Conservation (phyloP, 2,888 invertebrate genomes). For the Dysmachus trigonus region DNA sequence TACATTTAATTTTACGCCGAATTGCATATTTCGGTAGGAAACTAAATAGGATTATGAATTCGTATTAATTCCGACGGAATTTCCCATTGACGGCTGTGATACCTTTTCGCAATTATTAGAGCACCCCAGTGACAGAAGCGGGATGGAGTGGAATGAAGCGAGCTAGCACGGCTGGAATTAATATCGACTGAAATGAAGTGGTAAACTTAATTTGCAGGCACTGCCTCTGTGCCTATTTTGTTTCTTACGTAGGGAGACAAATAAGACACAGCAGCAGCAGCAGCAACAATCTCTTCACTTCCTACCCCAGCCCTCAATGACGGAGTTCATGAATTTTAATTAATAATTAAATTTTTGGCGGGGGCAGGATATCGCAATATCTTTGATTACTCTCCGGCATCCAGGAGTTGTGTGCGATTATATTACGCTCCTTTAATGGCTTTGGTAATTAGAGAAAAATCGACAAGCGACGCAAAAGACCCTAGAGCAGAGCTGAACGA, state of each 20-base stretch:
- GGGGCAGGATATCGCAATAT: slow-evolving; percentile 1
- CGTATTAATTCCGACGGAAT: slow-evolving; percentile 22
- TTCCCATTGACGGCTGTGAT: background rate
- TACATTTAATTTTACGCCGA: background rate
- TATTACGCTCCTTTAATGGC: slow-evolving; percentile 24
- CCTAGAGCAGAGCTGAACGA: background rate
- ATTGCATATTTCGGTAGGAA: background rate
- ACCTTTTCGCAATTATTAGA: slow-evolving; percentile 4
- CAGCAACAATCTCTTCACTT: background rate
- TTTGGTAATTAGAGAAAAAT: slow-evolving; percentile 26
- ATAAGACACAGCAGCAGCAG: background rate
- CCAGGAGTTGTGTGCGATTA: slow-evolving; percentile 15
- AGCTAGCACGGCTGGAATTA: background rate
- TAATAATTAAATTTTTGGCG: slow-evolving; percentile 23
- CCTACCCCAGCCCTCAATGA: background rate
- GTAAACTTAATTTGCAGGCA: slow-evolving; percentile 18
- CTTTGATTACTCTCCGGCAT: slow-evolving; percentile 1
- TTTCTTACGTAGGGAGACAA: background rate
- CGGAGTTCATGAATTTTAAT: slow-evolving; percentile 30
- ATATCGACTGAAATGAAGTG: slow-evolving; percentile 26
- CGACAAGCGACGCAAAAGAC: background rate
- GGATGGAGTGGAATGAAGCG: background rate
- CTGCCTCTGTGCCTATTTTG: slow-evolving; percentile 4
- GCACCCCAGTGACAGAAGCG: background rate
- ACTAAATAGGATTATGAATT: slow-evolving; percentile 16